Base-by-base conservation (phyloP, 2,888 invertebrate genomes). In the Pilophorus perplexus region DNA sequence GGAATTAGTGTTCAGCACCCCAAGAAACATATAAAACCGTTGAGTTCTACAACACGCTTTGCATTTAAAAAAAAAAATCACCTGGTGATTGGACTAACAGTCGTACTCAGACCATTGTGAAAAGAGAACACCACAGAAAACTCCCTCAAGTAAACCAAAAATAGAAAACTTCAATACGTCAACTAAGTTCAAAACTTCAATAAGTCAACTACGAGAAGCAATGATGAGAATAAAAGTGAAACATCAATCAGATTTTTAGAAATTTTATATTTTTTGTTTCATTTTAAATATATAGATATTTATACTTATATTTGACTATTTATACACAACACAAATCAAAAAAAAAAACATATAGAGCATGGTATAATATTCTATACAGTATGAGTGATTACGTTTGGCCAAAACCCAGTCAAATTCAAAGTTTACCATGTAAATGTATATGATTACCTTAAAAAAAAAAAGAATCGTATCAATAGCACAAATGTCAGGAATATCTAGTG, bases 181-280 rank as follows among this genome's bases (percentile, higher is more conserved):
- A n/a, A n/a, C n/a, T n/a, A n/a, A n/a, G n/a, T n/a, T n/a, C n/a
- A n/a, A n/a, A n/a, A n/a, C n/a, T n/a, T n/a, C n/a, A n/a, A n/a
- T n/a, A n/a, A n/a, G n/a, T n/a, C 37, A 37, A 37, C 12, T 14
- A 12, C 14, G 37, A 2, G n/a, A n/a, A 44, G 16, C 16, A 44
- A 10, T 10, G 44, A 10, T 16, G 8, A 14, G 14, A 42, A 18
- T 3, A 50, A 25, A 2, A 25, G 25, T 44, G 5, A 12, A 46
- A 25, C 25, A 27, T 27, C 2, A 18, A 27, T 37, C 14, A 27
- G 25, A 8, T 42, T 59, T 59, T 59, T 42, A 22, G 22, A 20
- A 42, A 22, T 59, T 59, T 59, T 59, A 42, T 59, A 59, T 59
- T 59, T 59, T 59, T 59, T 59, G 42, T 59, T 59, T 59, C 18